phyloP scores from a whole-genome alignment of 2,888 invertebrate species.

The Polyploca ridens region DNA sequence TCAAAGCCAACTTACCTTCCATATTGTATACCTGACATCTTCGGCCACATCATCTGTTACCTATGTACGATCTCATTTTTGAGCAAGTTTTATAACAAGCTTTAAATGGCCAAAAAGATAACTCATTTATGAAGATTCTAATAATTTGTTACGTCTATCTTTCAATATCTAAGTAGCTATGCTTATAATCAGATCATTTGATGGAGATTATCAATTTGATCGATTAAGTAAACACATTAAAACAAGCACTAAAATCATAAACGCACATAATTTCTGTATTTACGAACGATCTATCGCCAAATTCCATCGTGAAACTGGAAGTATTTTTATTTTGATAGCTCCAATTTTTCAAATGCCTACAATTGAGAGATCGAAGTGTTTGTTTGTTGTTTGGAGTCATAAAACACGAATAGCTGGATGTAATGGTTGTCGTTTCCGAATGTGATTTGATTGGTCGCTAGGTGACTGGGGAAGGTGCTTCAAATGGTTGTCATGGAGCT shows the following conservation, averaged over 20 bases:
- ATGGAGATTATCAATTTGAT: background rate
- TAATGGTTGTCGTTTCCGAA: background rate
- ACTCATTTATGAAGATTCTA: background rate
- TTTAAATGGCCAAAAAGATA: no score
- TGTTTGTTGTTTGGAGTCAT: background rate
- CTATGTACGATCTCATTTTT: no score
- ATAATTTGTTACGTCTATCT: background rate
- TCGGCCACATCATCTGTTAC: no score
- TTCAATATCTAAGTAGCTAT: background rate
- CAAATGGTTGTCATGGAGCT: no score
- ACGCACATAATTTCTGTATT: background rate
- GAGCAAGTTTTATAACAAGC: no score
- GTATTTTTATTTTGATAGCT: background rate
- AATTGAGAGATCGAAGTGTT: background rate
- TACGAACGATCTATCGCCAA: background rate
- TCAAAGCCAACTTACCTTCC: no score
- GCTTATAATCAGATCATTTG: background rate
- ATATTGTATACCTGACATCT: no score
- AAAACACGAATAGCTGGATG: background rate
- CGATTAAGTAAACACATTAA: background rate
- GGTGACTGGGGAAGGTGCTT: background rate
- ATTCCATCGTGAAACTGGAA: background rate
- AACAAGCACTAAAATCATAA: background rate
- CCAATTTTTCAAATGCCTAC: background rate
- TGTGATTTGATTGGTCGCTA: conserved; percentile 1